phyloP scores from a whole-genome alignment of 2,888 invertebrate genomes.

The Polietes domitor region DNA sequence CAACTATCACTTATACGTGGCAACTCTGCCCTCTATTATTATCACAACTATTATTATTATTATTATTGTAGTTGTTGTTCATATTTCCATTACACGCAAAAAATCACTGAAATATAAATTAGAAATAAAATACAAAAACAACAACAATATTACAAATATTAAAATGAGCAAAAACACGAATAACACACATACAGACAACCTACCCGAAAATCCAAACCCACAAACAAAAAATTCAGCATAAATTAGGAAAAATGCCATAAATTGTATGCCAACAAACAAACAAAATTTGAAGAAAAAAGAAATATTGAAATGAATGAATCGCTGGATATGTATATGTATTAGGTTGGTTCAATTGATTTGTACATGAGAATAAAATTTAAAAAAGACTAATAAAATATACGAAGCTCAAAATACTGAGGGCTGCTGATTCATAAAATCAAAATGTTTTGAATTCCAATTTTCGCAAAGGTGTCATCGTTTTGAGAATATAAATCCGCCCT shows the following conservation, averaged over 20 bases:
- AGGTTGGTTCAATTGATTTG: too few species aligned
- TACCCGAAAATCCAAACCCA: too few species aligned
- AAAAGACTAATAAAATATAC: too few species aligned
- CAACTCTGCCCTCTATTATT: slow-evolving; percentile 46
- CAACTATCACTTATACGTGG: too few species aligned
- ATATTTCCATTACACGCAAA: slow-evolving; percentile 21
- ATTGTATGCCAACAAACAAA: slow-evolving; percentile 16
- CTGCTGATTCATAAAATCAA: too few species aligned
- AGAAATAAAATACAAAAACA: slow-evolving; percentile 43
- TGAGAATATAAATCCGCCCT: too few species aligned
- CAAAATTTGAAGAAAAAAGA: not conserved
- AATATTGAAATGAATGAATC: slow-evolving; percentile 12
- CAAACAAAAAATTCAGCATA: slow-evolving; percentile 12
- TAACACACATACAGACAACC: not conserved
- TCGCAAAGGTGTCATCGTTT: too few species aligned
- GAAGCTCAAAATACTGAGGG: too few species aligned
- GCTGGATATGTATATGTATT: too few species aligned
- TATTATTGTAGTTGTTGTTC: slow-evolving; percentile 32
- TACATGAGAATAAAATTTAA: too few species aligned
- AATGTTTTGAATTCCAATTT: too few species aligned
- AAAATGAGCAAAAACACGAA: not conserved
- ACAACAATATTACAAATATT: slow-evolving; percentile 8
- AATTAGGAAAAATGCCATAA: slow-evolving; percentile 29
- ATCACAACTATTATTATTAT: slow-evolving; percentile 44
- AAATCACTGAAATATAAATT: slow-evolving; percentile 52